Base-by-base conservation (phyloP, 2,888 invertebrate genomes). In the Tyria jacobaeae region DNA sequence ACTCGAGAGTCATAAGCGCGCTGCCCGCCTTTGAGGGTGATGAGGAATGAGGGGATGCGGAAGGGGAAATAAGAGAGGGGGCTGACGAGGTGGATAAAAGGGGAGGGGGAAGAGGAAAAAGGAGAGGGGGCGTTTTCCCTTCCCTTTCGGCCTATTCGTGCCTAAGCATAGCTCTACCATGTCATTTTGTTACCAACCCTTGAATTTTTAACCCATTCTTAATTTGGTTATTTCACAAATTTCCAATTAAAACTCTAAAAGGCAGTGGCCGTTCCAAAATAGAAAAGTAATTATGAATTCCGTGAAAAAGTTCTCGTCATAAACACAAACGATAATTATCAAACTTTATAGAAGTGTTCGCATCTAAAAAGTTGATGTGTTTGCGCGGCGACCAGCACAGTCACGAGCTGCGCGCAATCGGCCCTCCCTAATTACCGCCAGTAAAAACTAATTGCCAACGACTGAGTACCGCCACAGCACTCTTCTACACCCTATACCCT, bases 401-500 rank as follows among this genome's bases (percentile, higher is more conserved):
- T 81, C 82, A 79, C 80, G 83, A 83, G 82, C 79, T 80, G 83
- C 76, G 83, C 87, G 85, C 89, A 88, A 89, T 91, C 89, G 88
- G 85, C 87, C 79, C 84, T 82, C 86, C 87, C 88, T 89, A 89
- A 91, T 90, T 90, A 90, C 88, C 81, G 82, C 82, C 86, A 88
- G 89, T 89, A 90, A 91, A 90, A 91, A 91, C 88, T 89, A 90
- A 90, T 90, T 90, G 89, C 87, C 79, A 86, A 79, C 86, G 84
- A 84, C 81, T 75, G 81, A 77, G 75, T 76, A 69, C 76, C 70
- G 60, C 72, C 39, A 51, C 58, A 64, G 31, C 56, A 68, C 64
- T 63, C 50, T 55, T 49, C 55, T 44, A 50, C 60, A 44, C 34
- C 34, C 35, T 50, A 25, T 54, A n/a, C n/a, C n/a, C n/a, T n/a